Base-by-base conservation (phyloP, 2,888 invertebrate genomes). In the Xestia xanthographa region DNA sequence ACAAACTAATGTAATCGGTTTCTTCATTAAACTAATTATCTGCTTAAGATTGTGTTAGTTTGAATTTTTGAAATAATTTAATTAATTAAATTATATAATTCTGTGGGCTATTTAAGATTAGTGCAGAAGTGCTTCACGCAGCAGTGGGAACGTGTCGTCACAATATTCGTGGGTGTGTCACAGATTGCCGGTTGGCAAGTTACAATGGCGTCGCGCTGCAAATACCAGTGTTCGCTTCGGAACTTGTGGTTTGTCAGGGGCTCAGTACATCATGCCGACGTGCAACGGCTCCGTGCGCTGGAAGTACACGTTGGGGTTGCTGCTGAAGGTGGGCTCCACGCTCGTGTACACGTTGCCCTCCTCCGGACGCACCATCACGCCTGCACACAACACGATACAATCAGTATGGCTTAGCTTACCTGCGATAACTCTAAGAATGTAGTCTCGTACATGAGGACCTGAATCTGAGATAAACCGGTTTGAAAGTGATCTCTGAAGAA, bases 241-340 rank as follows among this genome's bases (percentile, higher is more conserved):
- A 96, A 96, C 96, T 94, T 94, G 91, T 94, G 96, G 95, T 92
- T 95, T 95, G 96, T 91, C 95, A 96, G 96, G 90, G 94, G 87
- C 88, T 87, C 87, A 98, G 96, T 98, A 98, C 98, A 98, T 98
- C 98, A 98, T 98, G 95, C 98, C 98, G 87, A 98, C 98, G 97
- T 98, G 98, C 90, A 98, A 97, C 83, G 98, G 98, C 90, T 96
- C 97, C 89, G 98, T 97, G 91, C 98, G 97, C 95, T 98, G 98
- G 95, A 98, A 98, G 95, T 98, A 98, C 86, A 98, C 98, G 96
- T 98, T 98, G 87, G 98, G 98, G 97, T 98, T 98, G 95, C 98
- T 98, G 95, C 98, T 98, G 94, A 98, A 97, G 89, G 98, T 98
- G 89, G 98, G 98, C 95, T 98, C 98, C 93, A 98, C 96, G 88